Conservation (phyloP, 1,140 invertebrate genomes). For the Sinella curviseta region DNA sequence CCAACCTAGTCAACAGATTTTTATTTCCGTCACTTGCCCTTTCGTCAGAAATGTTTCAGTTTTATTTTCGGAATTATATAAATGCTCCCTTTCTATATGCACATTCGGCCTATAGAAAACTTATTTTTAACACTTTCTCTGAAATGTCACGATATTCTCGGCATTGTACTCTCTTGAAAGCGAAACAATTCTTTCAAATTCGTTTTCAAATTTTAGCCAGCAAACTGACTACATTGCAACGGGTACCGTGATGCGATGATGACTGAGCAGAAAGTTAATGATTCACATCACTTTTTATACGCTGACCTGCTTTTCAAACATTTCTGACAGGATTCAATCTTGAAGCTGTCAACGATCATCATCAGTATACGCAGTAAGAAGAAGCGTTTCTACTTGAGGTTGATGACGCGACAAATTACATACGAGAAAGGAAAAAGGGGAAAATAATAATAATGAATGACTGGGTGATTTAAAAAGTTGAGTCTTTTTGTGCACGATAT, state of each 20-base stretch:
- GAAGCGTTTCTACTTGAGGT: neutral
- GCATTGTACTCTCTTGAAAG: neutral
- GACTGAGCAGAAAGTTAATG: constrained; percentile 16
- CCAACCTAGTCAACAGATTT: neutral
- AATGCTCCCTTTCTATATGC: too few relatives aligned
- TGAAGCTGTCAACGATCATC: constrained; percentile 2
- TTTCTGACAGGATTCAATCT: constrained; percentile 19
- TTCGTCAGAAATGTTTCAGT: too few relatives aligned
- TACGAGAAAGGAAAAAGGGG: neutral
- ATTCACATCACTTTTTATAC: constrained; percentile 22
- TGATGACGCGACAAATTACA: constrained; percentile 10
- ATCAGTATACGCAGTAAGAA: neutral
- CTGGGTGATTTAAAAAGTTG: constrained; percentile 2
- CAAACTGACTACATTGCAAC: neutral
- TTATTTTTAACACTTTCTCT: too few relatives aligned
- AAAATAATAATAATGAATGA: neutral
- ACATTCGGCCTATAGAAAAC: too few relatives aligned
- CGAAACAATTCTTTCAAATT: neutral
- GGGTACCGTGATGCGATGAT: neutral
- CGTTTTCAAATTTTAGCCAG: neutral
- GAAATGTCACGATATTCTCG: neutral
- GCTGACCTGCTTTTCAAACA: constrained; percentile 18
- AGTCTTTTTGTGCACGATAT: neutral
- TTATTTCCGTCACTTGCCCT: too few relatives aligned
- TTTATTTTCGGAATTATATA: too few relatives aligned